phyloP scores from a whole-genome alignment of 2,797 vertebrate species.

The Pipistrellus pipistrellus region DNA sequence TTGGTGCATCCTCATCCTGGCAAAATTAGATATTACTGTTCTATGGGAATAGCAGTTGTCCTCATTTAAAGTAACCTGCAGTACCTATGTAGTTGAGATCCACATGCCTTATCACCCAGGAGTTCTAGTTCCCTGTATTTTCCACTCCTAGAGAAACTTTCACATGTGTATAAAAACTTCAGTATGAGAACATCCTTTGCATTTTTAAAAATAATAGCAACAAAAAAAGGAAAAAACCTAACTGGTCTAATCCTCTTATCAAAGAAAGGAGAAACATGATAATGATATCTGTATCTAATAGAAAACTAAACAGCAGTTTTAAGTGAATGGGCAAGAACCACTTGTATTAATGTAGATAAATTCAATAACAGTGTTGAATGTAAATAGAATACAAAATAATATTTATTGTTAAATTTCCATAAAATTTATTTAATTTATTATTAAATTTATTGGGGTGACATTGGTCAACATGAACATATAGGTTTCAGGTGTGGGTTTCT shows the following conservation, averaged over 20 bases:
- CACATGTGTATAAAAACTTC: not conserved
- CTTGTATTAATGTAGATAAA: not conserved
- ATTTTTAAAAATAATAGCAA: constrained; percentile 27
- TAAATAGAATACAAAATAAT: not conserved
- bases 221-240: not conserved
- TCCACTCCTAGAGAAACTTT: not conserved
- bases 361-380: not conserved
- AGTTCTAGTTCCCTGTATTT: not conserved
- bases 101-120: not conserved
- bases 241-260: not conserved
- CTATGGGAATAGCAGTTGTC: fast-evolving
- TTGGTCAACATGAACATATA: too few species aligned
- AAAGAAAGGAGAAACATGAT: not conserved
- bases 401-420: constrained; percentile 1
- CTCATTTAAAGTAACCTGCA: not conserved
- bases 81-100: not conserved
- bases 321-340: not conserved
- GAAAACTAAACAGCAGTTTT: not conserved
- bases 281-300: not conserved
- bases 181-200: not conserved
- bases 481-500: too few species aligned
- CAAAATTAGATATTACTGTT: not conserved
- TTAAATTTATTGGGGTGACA: too few species aligned
- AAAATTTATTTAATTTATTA: not conserved
- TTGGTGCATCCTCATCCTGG: not conserved